Base-by-base conservation (phyloP, 2,797 vertebrate genomes). In the Pseudomugil gertrudae region DNA sequence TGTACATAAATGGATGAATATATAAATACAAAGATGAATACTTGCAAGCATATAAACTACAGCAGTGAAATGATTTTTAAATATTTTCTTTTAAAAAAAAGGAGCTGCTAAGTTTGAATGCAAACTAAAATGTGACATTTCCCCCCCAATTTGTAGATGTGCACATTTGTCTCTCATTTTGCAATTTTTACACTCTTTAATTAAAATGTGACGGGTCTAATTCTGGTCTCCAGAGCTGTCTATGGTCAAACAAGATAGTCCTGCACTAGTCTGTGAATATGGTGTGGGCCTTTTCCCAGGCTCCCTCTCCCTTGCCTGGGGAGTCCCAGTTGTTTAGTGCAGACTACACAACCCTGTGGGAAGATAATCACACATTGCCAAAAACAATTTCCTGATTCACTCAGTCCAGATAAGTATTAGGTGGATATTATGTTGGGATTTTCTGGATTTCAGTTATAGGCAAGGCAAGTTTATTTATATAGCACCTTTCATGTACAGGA, bases 351-450 rank as follows among this genome's bases (percentile, higher is more conserved):
- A 55, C 64, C 60, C 63, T 74, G 62, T 79, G 83, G 75, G 82
- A 90, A 84, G 74, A 86, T 71, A 77, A 79, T 81, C 56, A 65
- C 54, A 65, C 40, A 29, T 40, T 51, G 64, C 71, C 71, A 65
- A 69, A 55, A 80, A 79, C 70, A 76, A 85, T 87, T 90, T 90
- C 87, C 85, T 80, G 78, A 87, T 80, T 83, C 60, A 26, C 75
- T 81, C 45, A 24, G 62, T 29, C 64, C 52, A 74, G 72, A 84
- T 84, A 57, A 84, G 73, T 2, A 55, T 74, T 65, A 79, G 62
- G 29, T 58, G 56, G 75, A 79, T 83, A 84, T 86, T 38, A 62
- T 62, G 67, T 55, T 61, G 61, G n/a, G 56, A 84, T 83, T 80
- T 84, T 57, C 60, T 65, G 63, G 58, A 66, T 45, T 53, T 74